Conservation (phyloP, 2,888 invertebrate genomes). For the Philereme transversata region DNA sequence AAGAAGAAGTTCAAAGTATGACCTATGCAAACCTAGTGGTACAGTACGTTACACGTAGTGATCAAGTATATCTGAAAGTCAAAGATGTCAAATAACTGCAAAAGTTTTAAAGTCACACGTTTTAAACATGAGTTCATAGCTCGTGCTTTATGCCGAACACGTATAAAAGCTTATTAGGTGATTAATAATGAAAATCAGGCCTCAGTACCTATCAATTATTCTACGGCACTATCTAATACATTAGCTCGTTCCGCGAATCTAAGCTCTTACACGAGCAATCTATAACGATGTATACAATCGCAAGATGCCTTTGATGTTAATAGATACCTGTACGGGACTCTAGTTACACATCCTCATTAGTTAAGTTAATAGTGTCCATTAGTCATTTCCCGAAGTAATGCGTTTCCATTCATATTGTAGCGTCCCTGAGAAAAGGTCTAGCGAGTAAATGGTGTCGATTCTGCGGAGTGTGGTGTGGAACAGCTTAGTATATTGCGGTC, state of each 20-base stretch:
- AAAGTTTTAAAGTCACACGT: background rate
- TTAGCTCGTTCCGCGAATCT: conserved; percentile 5
- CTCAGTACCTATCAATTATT: conserved; percentile 2
- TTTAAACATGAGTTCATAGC: conserved; percentile 1
- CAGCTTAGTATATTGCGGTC: too few species aligned
- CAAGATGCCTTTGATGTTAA: conserved; percentile 41
- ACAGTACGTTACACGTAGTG: too few species aligned
- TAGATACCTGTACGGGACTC: conserved; percentile 40
- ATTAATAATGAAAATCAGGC: conserved; percentile 5
- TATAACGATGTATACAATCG: conserved; percentile 20
- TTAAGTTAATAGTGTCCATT: conserved; percentile 62
- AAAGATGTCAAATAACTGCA: conserved; percentile 2
- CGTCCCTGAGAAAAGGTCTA: conserved; percentile 41
- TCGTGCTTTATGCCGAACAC: background rate
- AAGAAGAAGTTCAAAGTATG: too few species aligned
- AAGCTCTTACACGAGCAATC: conserved; percentile 8
- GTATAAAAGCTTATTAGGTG: conserved; percentile 11
- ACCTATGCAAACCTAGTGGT: too few species aligned
- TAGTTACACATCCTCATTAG: conserved; percentile 51
- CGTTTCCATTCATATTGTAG: conserved; percentile 59
- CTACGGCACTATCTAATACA: conserved; percentile 5
- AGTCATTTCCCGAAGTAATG: conserved; percentile 64
- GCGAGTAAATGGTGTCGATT: background rate
- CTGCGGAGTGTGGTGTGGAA: too few species aligned
- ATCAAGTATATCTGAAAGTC: background rate